Evolutionary conservation across 2,888 invertebrate genomes (phyloP).

Genomic region (Meghimatium bilineatum): DNA sequence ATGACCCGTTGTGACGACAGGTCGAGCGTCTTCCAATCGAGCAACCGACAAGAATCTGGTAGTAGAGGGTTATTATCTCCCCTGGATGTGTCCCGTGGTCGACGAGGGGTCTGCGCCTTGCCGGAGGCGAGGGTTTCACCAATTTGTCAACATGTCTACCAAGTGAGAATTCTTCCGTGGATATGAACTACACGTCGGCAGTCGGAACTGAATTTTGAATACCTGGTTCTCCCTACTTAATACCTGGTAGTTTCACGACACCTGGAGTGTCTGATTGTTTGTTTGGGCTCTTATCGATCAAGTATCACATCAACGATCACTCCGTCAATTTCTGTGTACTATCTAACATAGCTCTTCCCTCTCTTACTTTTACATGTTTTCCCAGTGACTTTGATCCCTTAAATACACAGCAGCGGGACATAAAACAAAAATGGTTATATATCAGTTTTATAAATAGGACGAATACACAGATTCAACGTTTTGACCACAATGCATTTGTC

Average conservation of each 20-base stretch:
- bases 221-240: too few species aligned
- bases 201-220: not conserved
- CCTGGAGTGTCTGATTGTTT: not conserved
- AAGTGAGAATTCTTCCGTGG: constrained; percentile 12
- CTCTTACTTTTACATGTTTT: not conserved
- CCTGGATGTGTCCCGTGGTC: constrained; percentile 21
- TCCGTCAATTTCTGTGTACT: not conserved
- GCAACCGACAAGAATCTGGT: constrained; percentile 39
- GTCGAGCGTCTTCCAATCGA: constrained; percentile 36
- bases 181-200: not conserved
- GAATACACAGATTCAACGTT: too few species aligned
- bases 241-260: too few species aligned
- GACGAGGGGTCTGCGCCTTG: constrained; percentile 3
- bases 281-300: not conserved
- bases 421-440: too few species aligned
- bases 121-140: constrained; percentile 26
- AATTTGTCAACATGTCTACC: constrained; percentile 33
- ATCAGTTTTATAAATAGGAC: too few species aligned
- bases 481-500: too few species aligned
- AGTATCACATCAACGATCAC: not conserved
- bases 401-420: too few species aligned
- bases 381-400: not conserved
- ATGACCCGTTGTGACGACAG: constrained; percentile 21
- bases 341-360: not conserved
- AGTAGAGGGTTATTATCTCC: constrained; percentile 39